Percentiles rank a stretch among this genome's conserved stretches.
Evolutionary conservation across 2,113 vertebrate species (phyloP).

Genomic region (Megaceryle torquata): DNA sequence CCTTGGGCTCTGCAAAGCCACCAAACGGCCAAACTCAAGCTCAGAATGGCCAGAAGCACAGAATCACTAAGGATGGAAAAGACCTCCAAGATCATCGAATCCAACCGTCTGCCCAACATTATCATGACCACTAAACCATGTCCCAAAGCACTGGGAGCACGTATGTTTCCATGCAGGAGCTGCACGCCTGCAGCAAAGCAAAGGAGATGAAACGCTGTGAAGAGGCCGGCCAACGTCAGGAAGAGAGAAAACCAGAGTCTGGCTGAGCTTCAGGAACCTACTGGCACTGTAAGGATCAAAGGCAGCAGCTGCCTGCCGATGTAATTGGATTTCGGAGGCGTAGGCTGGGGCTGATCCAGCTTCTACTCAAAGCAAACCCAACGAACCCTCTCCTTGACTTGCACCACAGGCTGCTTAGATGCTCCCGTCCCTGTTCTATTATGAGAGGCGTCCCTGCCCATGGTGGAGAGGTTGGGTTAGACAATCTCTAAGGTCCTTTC

Average conservation of each 20-base stretch:
- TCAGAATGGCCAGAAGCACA: background rate
- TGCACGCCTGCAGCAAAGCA: background rate
- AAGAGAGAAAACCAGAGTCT: background rate
- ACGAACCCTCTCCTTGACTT: background rate
- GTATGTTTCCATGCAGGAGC: rapidly evolving
- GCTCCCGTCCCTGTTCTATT: rapidly evolving
- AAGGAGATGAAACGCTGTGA: rapidly evolving
- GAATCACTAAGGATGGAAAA: too few relatives aligned
- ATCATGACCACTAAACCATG: too few relatives aligned
- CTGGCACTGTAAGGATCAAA: background rate
- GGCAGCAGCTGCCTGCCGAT: background rate
- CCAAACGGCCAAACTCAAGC: background rate
- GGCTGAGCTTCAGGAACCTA: background rate
- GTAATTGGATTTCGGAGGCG: background rate
- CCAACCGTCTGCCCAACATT: too few relatives aligned
- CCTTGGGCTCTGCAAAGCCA: background rate
- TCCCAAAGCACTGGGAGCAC: background rate
- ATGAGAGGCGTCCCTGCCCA: background rate
- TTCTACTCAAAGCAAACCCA: background rate
- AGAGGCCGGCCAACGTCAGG: background rate
- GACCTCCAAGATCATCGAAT: too few relatives aligned
- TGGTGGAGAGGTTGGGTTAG: too few relatives aligned
- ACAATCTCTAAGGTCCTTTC: too few relatives aligned
- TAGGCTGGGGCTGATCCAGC: background rate
- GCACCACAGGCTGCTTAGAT: background rate